These are phyloP conservation scores for Mystacornis crossleyi DNA, from an alignment of 2,113 vertebrate species.

Conservation along the genomic window DNA sequence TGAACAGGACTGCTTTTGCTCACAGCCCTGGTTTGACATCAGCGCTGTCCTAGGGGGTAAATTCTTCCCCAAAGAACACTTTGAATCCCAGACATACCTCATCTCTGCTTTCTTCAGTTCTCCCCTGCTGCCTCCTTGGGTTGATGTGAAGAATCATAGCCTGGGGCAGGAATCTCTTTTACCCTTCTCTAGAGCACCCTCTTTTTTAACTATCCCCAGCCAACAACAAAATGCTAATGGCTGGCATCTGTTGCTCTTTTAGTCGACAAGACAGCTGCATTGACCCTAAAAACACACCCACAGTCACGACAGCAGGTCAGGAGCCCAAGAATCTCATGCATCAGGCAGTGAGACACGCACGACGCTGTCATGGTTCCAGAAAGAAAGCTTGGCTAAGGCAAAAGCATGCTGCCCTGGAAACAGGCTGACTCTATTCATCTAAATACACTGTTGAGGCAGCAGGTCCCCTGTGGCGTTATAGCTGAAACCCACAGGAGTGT, in stretches of 20 bases:
- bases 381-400: neutral
- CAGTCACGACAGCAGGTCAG: neutral
- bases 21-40: neutral
- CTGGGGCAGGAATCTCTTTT: neutral
- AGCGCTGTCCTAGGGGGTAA: accelerated
- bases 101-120: neutral
- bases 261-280: neutral
- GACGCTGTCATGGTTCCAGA: neutral
- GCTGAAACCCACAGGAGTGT: accelerated
- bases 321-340: neutral
- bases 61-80: neutral
- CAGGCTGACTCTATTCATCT: neutral
- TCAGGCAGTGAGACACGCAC: neutral
- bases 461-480: neutral
- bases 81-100: neutral
- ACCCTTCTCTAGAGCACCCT: neutral
- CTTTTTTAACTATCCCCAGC: neutral
- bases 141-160: neutral
- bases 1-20: neutral
- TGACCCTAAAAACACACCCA: neutral
- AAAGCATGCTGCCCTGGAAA: neutral
- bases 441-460: neutral
- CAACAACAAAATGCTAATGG: neutral
- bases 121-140: neutral
- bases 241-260: neutral